phyloP scores from a whole-genome alignment of 2,888 invertebrate species.

The Agrotis exclamationis region DNA sequence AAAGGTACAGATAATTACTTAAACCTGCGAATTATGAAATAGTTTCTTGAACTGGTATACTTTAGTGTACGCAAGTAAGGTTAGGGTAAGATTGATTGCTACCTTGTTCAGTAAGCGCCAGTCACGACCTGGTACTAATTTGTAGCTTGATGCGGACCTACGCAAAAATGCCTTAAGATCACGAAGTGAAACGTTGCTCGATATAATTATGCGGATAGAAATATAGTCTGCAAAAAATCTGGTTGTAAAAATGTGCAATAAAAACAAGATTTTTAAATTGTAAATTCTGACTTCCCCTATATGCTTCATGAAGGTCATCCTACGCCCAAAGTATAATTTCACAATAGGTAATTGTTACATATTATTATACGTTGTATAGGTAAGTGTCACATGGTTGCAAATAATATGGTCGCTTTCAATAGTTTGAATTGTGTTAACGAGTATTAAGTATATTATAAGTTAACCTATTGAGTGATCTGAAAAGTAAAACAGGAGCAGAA shows the following conservation, averaged over 20 bases:
- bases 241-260: not conserved
- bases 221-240: not conserved
- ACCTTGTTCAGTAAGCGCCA: conserved; percentile 29
- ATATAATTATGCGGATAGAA: not conserved
- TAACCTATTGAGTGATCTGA: conserved; percentile 21
- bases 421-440: not conserved
- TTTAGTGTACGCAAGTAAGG: not conserved
- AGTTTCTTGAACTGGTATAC: not conserved
- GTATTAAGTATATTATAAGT: conserved; percentile 7
- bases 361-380: too few relatives aligned
- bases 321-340: not conserved
- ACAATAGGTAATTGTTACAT: not conserved
- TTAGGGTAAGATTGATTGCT: conserved; percentile 7
- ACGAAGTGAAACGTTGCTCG: not conserved
- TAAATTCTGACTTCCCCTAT: not conserved
- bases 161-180: conserved; percentile 18
- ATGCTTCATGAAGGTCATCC: not conserved
- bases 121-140: conserved; percentile 55
- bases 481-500: conserved; percentile 45
- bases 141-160: conserved; percentile 18
- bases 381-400: conserved; percentile 11
- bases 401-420: not conserved
- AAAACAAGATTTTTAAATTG: not conserved
- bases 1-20: not conserved
- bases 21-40: not conserved